A percentile compares a stretch with the other conserved stretches of the same genome.
phyloP scores from a whole-genome alignment of 1,140 invertebrate genomes.

The Kradibia gibbosae region DNA sequence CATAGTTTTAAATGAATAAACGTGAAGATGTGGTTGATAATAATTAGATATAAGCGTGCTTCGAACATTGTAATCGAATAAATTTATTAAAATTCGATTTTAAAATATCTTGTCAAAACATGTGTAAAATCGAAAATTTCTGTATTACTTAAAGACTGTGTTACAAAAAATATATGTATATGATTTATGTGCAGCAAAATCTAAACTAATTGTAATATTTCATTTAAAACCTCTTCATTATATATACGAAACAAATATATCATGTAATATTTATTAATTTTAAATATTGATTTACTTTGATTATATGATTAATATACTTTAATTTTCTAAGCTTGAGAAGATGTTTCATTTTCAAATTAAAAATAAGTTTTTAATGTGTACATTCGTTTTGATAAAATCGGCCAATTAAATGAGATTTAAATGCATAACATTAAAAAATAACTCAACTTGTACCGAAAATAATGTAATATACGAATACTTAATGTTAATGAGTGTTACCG shows the following conservation, averaged over 20 bases:
- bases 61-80: conserved; percentile 17
- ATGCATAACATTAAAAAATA: no score
- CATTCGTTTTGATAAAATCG: no score
- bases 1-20: conserved; percentile 14
- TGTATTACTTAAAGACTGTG: conserved; percentile 2
- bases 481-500: no score
- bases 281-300: no score
- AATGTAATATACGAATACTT: no score
- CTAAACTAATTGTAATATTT: background rate
- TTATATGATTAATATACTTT: no score
- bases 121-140: conserved; percentile 24
- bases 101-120: conserved; percentile 13
- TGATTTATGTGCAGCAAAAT: conserved; percentile 34
- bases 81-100: conserved; percentile 1
- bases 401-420: no score
- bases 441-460: no score
- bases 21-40: conserved; percentile 42
- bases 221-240: conserved; percentile 5
- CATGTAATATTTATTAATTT: no score
- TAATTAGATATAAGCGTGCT: conserved; percentile 42
- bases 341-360: no score
- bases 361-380: no score
- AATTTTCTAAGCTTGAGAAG: no score
- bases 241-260: background rate
- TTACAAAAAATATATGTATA: conserved; percentile 32